Evolutionary conservation across 2,888 invertebrate genomes (phyloP).

Genomic region (Trimorus sp.): DNA sequence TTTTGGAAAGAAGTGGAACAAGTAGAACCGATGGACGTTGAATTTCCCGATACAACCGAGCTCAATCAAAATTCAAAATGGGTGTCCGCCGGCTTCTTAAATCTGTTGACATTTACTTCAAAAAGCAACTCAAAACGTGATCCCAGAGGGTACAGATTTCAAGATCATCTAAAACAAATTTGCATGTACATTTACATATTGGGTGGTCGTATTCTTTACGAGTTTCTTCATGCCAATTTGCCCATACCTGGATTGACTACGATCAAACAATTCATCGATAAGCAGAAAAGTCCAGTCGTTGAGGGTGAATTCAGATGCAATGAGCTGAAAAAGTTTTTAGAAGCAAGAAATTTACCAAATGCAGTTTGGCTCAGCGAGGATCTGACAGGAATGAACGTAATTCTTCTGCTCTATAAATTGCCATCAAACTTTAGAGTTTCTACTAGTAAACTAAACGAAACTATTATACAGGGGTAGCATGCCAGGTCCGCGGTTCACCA

Average conservation of each 20-base stretch:
- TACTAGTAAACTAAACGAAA: too few species aligned
- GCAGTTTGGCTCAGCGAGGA: conserved; percentile 57
- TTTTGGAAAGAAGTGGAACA: neutral
- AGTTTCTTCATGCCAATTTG: conserved; percentile 25
- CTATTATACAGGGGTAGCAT: too few species aligned
- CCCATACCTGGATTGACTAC: conserved; percentile 10
- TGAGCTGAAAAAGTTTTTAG: conserved; percentile 61
- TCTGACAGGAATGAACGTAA: too few species aligned
- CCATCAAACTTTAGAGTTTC: too few species aligned
- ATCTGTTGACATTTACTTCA: neutral
- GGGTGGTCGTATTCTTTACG: conserved; percentile 22
- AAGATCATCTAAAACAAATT: neutral
- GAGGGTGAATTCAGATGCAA: conserved; percentile 12
- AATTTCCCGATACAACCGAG: neutral
- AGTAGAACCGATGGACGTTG: neutral
- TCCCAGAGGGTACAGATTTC: conserved; percentile 16
- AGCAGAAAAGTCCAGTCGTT: neutral
- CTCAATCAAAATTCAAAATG: neutral
- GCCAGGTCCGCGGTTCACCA: too few species aligned
- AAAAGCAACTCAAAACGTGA: neutral
- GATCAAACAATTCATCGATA: conserved; percentile 4
- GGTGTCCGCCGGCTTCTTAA: neutral
- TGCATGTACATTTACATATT: conserved; percentile 10
- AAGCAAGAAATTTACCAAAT: conserved; percentile 46
- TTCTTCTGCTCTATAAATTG: too few species aligned